Conservation (phyloP, 2,113 vertebrate genomes). For the Scortum barcoo region DNA sequence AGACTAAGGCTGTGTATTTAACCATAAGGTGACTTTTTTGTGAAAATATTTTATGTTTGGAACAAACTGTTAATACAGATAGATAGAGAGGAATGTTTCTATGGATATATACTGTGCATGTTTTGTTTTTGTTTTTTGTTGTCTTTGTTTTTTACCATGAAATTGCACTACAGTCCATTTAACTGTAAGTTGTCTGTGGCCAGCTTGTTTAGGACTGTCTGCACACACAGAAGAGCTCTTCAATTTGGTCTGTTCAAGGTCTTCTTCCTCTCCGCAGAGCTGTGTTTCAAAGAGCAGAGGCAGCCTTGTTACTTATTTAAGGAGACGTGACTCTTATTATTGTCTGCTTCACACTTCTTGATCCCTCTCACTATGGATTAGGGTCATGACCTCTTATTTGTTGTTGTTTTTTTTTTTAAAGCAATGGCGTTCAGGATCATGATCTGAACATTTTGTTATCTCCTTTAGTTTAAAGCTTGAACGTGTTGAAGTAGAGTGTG, state of each 20-base stretch:
- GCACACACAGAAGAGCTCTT: not conserved
- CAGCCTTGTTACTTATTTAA: not conserved
- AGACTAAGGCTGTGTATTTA: not conserved
- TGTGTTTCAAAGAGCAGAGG: not conserved
- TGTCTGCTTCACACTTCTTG: not conserved
- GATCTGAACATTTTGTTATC: not conserved
- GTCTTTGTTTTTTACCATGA: not conserved
- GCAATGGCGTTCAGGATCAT: not conserved
- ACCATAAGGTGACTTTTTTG: not conserved
- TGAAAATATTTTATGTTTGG: not conserved
- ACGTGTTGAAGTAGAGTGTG: no score
- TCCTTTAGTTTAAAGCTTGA: no score
- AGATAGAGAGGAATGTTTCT: not conserved
- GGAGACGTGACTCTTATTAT: not conserved
- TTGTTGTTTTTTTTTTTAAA: not conserved
- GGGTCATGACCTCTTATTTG: not conserved
- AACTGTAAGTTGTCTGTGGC: not conserved
- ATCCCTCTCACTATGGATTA: not conserved
- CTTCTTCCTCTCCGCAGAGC: not conserved
- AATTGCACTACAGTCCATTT: not conserved
- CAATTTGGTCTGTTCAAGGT: constrained; percentile 1
- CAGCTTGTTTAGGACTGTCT: not conserved
- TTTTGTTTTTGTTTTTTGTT: not conserved
- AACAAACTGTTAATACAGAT: not conserved
- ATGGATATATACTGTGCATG: no score